Conservation (phyloP, 2,888 invertebrate genomes). For the Caenorhabditis angaria region DNA sequence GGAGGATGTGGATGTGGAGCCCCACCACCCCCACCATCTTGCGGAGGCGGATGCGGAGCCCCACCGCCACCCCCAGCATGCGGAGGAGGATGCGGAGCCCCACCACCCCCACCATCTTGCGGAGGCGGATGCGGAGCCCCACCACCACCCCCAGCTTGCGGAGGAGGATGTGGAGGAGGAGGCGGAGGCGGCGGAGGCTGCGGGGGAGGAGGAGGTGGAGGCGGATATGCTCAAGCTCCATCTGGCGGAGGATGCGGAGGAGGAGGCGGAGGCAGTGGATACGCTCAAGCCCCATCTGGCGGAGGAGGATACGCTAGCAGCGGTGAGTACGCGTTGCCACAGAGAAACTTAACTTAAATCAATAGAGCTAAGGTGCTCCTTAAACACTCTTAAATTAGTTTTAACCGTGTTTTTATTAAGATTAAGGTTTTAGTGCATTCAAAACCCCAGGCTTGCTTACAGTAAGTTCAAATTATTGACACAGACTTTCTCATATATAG, state of each 20-base stretch:
- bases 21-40: conserved; percentile 20
- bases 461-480: too few species aligned
- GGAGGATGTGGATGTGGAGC: conserved; percentile 22
- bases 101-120: conserved; percentile 19
- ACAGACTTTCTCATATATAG: too few species aligned
- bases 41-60: conserved; percentile 14
- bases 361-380: too few species aligned
- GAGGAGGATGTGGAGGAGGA: conserved; percentile 22
- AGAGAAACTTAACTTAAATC: not conserved
- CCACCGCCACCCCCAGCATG: conserved; percentile 16
- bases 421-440: too few species aligned
- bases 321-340: conserved; percentile 15
- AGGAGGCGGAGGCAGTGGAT: conserved; percentile 17
- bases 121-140: conserved; percentile 29
- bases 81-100: conserved; percentile 35
- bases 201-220: conserved; percentile 20
- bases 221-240: conserved; percentile 9
- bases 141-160: conserved; percentile 20
- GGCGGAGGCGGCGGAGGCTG: conserved; percentile 10
- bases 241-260: conserved; percentile 14
- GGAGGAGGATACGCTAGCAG: conserved; percentile 28
- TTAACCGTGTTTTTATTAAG: too few species aligned
- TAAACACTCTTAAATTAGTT: too few species aligned
- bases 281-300: conserved; percentile 22
- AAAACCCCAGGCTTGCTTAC: too few species aligned